phyloP scores from a whole-genome alignment of 2,888 invertebrate species.

The Hipparchia sbordonii region DNA sequence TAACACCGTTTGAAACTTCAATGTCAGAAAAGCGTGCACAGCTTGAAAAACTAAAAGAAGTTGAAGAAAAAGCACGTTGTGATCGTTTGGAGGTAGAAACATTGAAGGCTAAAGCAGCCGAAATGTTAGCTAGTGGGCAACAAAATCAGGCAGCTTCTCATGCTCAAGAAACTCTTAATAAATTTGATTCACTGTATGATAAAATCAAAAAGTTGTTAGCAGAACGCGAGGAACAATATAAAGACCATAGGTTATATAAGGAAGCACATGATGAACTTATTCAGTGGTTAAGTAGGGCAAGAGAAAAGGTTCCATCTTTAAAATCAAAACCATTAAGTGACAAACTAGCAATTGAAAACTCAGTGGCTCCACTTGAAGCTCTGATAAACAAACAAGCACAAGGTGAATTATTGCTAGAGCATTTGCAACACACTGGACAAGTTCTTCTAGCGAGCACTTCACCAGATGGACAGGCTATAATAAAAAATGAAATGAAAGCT shows the following conservation, averaged over 20 bases:
- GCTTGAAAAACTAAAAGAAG: slow-evolving; percentile 91
- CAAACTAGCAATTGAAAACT: slow-evolving; percentile 93
- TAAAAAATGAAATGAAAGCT: slow-evolving; percentile 93
- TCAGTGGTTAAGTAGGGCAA: slow-evolving; percentile 93
- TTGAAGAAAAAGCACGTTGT: slow-evolving; percentile 94
- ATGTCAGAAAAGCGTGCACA: slow-evolving; percentile 94
- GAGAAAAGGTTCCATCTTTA: slow-evolving; percentile 94
- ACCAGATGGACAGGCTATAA: slow-evolving; percentile 89
- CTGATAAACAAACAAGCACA: slow-evolving; percentile 94
- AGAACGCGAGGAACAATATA: slow-evolving; percentile 93
- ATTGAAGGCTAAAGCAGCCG: slow-evolving; percentile 91
- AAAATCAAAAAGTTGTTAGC: slow-evolving; percentile 89
- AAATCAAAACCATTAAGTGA: slow-evolving; percentile 93
- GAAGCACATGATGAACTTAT: slow-evolving; percentile 95
- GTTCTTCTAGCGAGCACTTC: slow-evolving; percentile 93
- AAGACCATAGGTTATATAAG: slow-evolving; percentile 94
- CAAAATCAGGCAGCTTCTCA: slow-evolving; percentile 92
- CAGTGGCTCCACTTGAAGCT: slow-evolving; percentile 93
- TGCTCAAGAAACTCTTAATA: slow-evolving; percentile 92
- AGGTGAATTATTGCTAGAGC: slow-evolving; percentile 93
- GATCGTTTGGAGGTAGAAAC: slow-evolving; percentile 95
- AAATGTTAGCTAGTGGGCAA: slow-evolving; percentile 93
- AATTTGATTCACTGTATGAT: slow-evolving; percentile 90
- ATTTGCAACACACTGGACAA: slow-evolving; percentile 93
- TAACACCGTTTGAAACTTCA: slow-evolving; percentile 89